Evolutionary conservation across 2,113 vertebrate genomes (phyloP), one percentile per base, ranked within the genome.

Genomic region (Lasiurus borealis): DNA sequence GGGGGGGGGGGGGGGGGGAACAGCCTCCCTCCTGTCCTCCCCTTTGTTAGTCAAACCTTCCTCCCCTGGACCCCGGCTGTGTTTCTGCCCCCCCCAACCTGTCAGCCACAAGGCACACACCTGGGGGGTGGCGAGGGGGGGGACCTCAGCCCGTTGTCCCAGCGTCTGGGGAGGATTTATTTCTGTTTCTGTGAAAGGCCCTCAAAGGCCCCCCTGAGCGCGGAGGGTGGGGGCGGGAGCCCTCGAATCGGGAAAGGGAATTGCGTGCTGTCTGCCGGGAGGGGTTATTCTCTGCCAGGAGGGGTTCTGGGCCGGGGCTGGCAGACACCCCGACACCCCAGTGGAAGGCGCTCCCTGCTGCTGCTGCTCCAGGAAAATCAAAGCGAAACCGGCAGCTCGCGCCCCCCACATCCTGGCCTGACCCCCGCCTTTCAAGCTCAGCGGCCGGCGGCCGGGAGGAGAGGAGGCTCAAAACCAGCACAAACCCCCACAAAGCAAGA

Each of bases 391-490:
- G 80, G 57, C 81, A 23, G 96, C 97, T 97, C 97, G 97, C 85
- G 84, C 95, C 94, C 92, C 87, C 93, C 96, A 50, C 97, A 92
- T 88, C 97, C 98, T 95, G 95, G 98, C 97, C 96, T 97, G 97
- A 97, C 94, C 96, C 97, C 95, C 92, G 96, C 95, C 97, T 98
- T 98, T 98, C 97, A 98, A 98, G 96, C 81, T 18, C 96, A 93
- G 94, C 68, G 96, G 95, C n/a, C n/a, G n/a, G n/a, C n/a, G n/a
- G n/a, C 97, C 90, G 89, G 97, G 97, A 98, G 93, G 98, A 98
- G 97, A 97, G 96, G 98, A 97, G 98, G 97, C 97, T 97, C 97
- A 98, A 98, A 97, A 98, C 96, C 97, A 97, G 98, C 98, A 96
- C 97, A 98, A 96, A 93, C 40, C 97, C 97, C 97, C 97, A n/a